These are phyloP conservation scores for Platorchestia sp. DNA, from an alignment of 1,140 invertebrate genomes.

Conservation along the genomic window DNA sequence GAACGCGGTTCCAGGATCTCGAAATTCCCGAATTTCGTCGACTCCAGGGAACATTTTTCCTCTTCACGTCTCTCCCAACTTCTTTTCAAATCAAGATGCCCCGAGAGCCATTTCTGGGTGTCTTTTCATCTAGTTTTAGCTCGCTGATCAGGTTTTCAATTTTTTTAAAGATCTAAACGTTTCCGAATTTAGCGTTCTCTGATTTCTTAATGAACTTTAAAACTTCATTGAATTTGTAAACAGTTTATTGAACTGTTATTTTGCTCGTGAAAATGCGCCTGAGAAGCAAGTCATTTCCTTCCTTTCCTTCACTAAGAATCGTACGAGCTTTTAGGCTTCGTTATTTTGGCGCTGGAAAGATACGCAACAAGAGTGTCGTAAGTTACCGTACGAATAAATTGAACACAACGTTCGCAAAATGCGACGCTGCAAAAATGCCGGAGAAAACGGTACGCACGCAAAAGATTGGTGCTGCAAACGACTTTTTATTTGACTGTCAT, in stretches of 20 bases:
- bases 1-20: background rate
- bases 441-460: background rate
- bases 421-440: background rate
- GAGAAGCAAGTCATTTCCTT: too few species aligned
- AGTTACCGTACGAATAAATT: background rate
- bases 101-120: background rate
- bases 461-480: background rate
- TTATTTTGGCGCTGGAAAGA: background rate
- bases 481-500: background rate
- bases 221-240: too few species aligned
- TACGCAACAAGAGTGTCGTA: background rate
- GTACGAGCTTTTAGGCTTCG: too few species aligned
- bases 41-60: slow-evolving; percentile 20
- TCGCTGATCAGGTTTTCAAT: too few species aligned
- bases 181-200: too few species aligned
- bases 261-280: too few species aligned
- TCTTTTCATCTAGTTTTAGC: background rate
- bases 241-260: too few species aligned
- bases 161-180: too few species aligned
- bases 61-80: background rate
- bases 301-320: too few species aligned
- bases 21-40: slow-evolving; percentile 5
- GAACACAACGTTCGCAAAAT: too few species aligned
- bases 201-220: too few species aligned
- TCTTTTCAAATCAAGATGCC: background rate